These are phyloP conservation scores for Diarsia rubi DNA, from an alignment of 2,888 invertebrate genomes.

Conservation along the genomic window DNA sequence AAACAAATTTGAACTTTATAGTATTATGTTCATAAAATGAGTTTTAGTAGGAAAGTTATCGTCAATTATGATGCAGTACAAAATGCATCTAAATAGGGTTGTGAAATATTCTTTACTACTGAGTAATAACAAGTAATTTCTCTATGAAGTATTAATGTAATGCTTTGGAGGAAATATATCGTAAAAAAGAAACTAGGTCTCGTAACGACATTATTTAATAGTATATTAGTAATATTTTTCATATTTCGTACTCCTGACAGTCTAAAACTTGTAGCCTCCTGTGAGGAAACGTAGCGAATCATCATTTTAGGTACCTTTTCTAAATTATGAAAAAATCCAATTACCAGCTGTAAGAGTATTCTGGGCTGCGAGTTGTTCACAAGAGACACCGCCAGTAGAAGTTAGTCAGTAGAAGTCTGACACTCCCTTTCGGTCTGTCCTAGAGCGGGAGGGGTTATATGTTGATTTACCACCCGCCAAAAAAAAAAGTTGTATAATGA, in stretches of 20 bases:
- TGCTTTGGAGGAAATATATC: not conserved
- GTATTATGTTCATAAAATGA: slow-evolving; percentile 17
- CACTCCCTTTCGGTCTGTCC: too few relatives aligned
- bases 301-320: not conserved
- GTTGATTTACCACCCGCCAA: too few relatives aligned
- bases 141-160: not conserved
- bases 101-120: not conserved
- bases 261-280: not conserved
- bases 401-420: too few relatives aligned
- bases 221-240: not conserved
- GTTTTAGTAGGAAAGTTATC: not conserved
- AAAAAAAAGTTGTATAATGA: too few relatives aligned
- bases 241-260: not conserved
- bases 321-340: too few relatives aligned
- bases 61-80: slow-evolving; percentile 9
- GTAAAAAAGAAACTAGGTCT: not conserved
- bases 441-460: too few relatives aligned
- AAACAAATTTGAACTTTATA: slow-evolving; percentile 33
- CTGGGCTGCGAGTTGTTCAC: too few relatives aligned
- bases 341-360: too few relatives aligned
- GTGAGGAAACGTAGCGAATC: not conserved
- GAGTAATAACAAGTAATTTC: slow-evolving; percentile 8
- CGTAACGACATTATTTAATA: not conserved
- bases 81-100: slow-evolving; percentile 36
- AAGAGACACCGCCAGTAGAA: too few relatives aligned